Conservation (phyloP, 2,797 vertebrate genomes). For the Potorous gilbertii region DNA sequence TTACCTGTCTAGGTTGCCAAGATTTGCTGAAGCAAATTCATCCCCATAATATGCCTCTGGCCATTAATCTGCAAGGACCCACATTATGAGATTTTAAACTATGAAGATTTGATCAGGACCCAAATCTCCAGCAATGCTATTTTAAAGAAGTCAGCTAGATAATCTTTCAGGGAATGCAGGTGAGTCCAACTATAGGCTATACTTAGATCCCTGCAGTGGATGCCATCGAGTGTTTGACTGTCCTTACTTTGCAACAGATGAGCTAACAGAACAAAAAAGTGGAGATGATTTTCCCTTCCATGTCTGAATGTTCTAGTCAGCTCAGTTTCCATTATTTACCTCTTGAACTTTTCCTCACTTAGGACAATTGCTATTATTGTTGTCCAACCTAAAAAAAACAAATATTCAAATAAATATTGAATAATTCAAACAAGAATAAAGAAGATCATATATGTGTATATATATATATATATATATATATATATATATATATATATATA, state of each 20-base stretch:
- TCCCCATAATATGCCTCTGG: background rate
- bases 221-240: background rate
- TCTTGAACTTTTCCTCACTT: background rate
- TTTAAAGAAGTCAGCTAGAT: background rate
- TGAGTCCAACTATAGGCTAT: background rate
- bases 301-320: background rate
- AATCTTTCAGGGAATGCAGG: background rate
- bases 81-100: background rate
- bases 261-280: conserved; percentile 2
- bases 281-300: background rate
- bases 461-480: no score
- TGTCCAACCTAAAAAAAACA: background rate
- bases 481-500: no score
- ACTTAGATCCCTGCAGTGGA: background rate
- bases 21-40: conserved; percentile 8
- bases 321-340: background rate
- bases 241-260: background rate
- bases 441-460: background rate
- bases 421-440: background rate
- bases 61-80: background rate
- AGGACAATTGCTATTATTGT: background rate
- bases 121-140: background rate
- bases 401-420: background rate
- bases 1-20: background rate
- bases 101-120: background rate